phyloP scores from a whole-genome alignment of 2,797 vertebrate species.

The Sebastes jordani region DNA sequence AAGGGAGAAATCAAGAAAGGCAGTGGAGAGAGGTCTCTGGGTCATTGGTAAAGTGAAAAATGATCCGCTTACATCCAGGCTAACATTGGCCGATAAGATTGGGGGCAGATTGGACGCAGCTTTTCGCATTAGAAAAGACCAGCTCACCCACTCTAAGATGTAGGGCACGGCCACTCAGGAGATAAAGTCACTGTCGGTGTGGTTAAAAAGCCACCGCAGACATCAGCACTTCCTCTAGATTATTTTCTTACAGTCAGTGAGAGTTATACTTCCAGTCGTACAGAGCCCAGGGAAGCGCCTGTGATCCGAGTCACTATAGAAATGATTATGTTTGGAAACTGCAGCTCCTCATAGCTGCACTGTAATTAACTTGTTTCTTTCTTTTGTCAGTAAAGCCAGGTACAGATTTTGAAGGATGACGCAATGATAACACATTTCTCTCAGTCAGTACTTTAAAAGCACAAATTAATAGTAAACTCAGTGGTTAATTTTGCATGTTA shows the following conservation, averaged over 20 bases:
- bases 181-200: conserved; percentile 50
- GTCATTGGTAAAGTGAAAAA: conserved; percentile 61
- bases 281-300: not conserved
- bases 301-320: not conserved
- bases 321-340: not conserved
- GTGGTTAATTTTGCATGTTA: not conserved
- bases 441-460: not conserved
- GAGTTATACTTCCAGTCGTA: not conserved
- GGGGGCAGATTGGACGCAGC: conserved; percentile 56
- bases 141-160: conserved; percentile 38
- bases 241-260: not conserved
- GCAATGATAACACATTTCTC: not conserved
- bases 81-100: conserved; percentile 59
- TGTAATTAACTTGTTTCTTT: not conserved
- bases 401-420: not conserved
- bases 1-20: conserved; percentile 13
- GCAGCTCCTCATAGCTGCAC: not conserved
- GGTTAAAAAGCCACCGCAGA: conserved; percentile 24
- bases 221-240: conserved; percentile 28
- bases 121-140: conserved; percentile 39
- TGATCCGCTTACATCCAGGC: conserved; percentile 59
- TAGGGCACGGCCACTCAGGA: conserved; percentile 35
- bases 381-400: not conserved
- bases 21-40: conserved; percentile 33
- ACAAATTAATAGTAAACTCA: not conserved